Evolutionary conservation across 1,140 invertebrate genomes (phyloP).

Genomic region (Microplitis demolitor): DNA sequence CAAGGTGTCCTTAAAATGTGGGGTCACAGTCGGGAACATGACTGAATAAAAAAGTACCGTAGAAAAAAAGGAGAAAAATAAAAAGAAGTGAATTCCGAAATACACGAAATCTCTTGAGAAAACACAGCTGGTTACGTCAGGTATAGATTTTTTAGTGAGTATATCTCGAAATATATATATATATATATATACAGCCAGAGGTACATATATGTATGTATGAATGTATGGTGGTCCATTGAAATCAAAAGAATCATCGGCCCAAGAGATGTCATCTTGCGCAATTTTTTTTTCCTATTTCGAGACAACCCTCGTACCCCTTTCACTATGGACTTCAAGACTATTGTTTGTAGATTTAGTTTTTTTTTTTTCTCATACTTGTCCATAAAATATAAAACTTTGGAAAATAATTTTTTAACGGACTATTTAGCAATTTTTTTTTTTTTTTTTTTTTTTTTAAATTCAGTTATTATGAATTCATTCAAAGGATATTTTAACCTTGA

Average conservation of each 20-base stretch:
- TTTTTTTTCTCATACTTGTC: no score
- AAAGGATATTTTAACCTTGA: no score
- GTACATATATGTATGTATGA: neutral
- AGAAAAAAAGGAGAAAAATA: neutral
- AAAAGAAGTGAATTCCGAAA: constrained; percentile 17
- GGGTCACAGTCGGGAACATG: neutral
- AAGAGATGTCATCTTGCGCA: constrained; percentile 26
- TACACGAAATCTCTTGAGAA: constrained; percentile 29
- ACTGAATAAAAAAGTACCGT: neutral
- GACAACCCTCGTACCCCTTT: neutral
- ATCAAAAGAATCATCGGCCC: constrained; percentile 6
- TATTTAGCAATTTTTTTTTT: no score
- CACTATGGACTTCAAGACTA: neutral
- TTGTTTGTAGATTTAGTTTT: constrained; percentile 2
- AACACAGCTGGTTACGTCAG: constrained; percentile 30
- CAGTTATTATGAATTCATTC: no score
- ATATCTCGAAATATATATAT: neutral
- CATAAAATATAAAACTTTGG: no score
- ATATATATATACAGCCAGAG: neutral
- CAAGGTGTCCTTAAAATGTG: neutral
- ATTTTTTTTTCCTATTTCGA: constrained; percentile 15
- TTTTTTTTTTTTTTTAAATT: no score
- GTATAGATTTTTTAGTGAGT: constrained; percentile 1
- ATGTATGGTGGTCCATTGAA: neutral
- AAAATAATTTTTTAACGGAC: no score